These are phyloP conservation scores for Eupeodes luniger DNA, from an alignment of 2,888 invertebrate genomes.

Conservation along the genomic window DNA sequence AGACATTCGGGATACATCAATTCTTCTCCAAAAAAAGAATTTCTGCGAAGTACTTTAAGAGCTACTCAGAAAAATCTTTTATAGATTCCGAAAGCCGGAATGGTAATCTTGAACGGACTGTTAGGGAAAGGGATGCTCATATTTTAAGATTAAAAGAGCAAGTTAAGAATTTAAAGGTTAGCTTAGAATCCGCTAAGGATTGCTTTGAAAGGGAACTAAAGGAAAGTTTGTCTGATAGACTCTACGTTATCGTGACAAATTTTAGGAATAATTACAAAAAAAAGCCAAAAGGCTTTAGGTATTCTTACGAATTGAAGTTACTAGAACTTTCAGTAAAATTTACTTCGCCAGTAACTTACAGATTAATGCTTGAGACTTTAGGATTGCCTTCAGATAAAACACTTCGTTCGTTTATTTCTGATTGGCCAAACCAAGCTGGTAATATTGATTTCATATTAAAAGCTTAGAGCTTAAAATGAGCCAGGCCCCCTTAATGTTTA, in stretches of 20 bases:
- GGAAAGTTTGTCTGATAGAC: not conserved
- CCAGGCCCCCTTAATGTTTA: too few species aligned
- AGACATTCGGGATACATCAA: too few species aligned
- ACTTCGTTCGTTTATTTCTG: too few species aligned
- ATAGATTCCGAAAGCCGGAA: not conserved
- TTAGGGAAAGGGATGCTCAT: not conserved
- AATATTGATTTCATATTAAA: too few species aligned
- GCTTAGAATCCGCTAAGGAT: not conserved
- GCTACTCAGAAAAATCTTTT: not conserved
- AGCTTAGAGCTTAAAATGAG: too few species aligned
- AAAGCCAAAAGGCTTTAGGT: not conserved
- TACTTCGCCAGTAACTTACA: not conserved
- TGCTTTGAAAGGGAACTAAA: not conserved
- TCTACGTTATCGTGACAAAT: not conserved
- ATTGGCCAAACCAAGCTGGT: too few species aligned
- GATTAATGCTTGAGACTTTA: not conserved
- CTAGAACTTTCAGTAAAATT: not conserved
- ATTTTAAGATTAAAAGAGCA: not conserved
- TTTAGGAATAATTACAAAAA: not conserved
- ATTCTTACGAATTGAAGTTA: not conserved
- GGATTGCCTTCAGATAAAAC: not conserved
- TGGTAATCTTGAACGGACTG: not conserved
- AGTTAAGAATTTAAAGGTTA: too few species aligned
- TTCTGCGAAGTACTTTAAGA: not conserved
- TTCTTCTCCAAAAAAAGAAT: not conserved